A percentile compares a stretch with the other conserved stretches of the same genome.
Evolutionary conservation across 2,888 invertebrate genomes (phyloP).

Genomic region (Sarcophaga variegata): DNA sequence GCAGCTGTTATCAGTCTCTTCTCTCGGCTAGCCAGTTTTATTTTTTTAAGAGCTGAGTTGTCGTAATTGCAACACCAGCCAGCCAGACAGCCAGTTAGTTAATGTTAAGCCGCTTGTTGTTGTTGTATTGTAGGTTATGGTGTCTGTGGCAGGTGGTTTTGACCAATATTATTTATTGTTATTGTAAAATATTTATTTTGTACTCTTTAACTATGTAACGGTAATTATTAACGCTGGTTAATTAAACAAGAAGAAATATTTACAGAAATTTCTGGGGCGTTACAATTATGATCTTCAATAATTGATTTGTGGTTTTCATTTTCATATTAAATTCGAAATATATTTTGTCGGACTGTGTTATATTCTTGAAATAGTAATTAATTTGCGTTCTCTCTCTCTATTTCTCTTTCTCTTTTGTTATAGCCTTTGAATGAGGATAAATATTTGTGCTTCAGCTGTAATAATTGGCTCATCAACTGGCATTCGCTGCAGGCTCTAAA

Average conservation of each 20-base stretch:
- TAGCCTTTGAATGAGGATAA: constrained; percentile 81
- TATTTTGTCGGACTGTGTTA: too few relatives aligned
- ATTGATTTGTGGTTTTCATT: constrained; percentile 63
- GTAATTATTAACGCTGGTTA: constrained; percentile 39
- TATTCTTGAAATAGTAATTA: too few relatives aligned
- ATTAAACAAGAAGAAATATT: constrained; percentile 29
- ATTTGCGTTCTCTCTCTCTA: not conserved
- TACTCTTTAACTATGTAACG: constrained; percentile 48
- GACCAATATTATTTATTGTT: not conserved
- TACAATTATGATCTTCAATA: constrained; percentile 47
- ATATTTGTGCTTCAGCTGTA: constrained; percentile 81
- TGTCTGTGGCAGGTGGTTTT: constrained; percentile 64
- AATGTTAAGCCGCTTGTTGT: constrained; percentile 51
- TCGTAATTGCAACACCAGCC: not conserved
- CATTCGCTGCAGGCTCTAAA: constrained; percentile 80
- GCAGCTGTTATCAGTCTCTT: constrained; percentile 70
- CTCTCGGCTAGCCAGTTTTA: not conserved
- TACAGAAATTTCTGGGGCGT: constrained; percentile 56
- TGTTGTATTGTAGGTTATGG: constrained; percentile 44
- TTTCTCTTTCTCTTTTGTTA: constrained; percentile 64
- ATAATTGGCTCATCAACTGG: constrained; percentile 82
- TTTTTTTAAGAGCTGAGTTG: not conserved
- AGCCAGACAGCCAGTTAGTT: constrained; percentile 19
- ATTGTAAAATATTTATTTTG: constrained; percentile 28
- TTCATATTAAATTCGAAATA: not conserved